Percentiles rank a stretch among this genome's conserved stretches.
phyloP scores from a whole-genome alignment of 2,113 vertebrate genomes.

The Erinaceus europaeus region DNA sequence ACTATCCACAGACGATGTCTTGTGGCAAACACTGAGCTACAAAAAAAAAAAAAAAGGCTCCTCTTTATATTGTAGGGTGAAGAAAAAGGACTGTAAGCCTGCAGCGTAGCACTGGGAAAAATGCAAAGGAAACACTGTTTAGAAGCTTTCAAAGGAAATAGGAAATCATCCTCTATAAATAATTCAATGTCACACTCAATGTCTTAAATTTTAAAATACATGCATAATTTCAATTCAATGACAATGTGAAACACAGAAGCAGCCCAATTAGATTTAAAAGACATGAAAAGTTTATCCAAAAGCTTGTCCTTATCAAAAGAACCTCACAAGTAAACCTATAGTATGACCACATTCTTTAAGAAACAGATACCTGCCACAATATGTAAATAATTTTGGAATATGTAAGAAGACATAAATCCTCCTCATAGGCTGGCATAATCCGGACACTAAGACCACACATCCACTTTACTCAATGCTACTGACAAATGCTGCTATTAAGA shows the following conservation, averaged over 20 bases:
- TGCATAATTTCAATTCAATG: not conserved
- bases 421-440: constrained; percentile 3
- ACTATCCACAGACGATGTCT: not conserved
- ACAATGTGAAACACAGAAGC: not conserved
- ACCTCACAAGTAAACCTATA: not conserved
- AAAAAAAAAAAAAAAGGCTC: no score
- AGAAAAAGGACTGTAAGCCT: not conserved
- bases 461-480: not conserved
- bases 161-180: not conserved
- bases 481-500: not conserved
- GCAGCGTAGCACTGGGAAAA: not conserved
- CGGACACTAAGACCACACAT: not conserved
- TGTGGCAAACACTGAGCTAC: not conserved
- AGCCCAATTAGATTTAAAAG: not conserved
- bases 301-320: not conserved
- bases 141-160: not conserved
- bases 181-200: not conserved
- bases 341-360: not conserved
- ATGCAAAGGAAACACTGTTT: not conserved
- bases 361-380: not conserved
- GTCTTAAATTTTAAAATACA: not conserved
- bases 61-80: not conserved
- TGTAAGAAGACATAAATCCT: constrained; percentile 22
- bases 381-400: constrained; percentile 22
- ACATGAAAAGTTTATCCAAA: not conserved